Base-by-base conservation (phyloP, 2,113 vertebrate species). In the Bambusicola thoracicus region DNA sequence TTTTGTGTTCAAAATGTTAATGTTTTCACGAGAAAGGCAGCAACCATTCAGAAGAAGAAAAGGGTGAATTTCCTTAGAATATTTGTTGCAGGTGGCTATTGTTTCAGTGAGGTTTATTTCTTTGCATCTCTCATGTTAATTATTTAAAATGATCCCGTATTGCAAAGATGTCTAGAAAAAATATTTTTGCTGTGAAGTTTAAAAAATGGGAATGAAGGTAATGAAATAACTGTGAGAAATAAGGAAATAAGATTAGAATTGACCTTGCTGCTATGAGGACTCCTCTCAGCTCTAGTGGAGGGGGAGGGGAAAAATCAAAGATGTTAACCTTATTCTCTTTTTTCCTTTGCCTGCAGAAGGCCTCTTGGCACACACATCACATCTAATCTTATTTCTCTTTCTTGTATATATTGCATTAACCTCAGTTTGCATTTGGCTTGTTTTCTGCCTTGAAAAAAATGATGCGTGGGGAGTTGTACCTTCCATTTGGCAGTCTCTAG, bases 271-370 rank as follows among this genome's bases (percentile, higher is more conserved):
- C 94, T 82, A 11, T 84, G 89, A 95, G 78, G 91, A 94, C 49
- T 94, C 56, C 56, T 90, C 81, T 93, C 49, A 87, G 79, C 82
- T 87, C 80, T 85, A 62, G 22, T 17, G 38, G 48, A 89, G 66
- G 78, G 79, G 81, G 84, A 85, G 46, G 63, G 82, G 70, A 76
- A 87, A 94, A 92, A 95, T 92, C 93, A 95, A 92, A 95, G 92
- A 95, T 87, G 89, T 97, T 96, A 97, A 96, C 95, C 95, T 96
- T 96, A 94, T 97, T 96, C 96, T 86, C 82, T 85, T 87, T 74
- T 90, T 94, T 96, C 83, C 68, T 55, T 90, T 95, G 94, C 95
- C 94, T 89, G 75, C 80, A 95, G 96, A 97, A 96, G 95, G 89
- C 91, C 96, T 97, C 82, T 92, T 96, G 96, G 96, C 92, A 86